phyloP scores from a whole-genome alignment of 2,797 vertebrate species.

The Acanthiza pusilla region DNA sequence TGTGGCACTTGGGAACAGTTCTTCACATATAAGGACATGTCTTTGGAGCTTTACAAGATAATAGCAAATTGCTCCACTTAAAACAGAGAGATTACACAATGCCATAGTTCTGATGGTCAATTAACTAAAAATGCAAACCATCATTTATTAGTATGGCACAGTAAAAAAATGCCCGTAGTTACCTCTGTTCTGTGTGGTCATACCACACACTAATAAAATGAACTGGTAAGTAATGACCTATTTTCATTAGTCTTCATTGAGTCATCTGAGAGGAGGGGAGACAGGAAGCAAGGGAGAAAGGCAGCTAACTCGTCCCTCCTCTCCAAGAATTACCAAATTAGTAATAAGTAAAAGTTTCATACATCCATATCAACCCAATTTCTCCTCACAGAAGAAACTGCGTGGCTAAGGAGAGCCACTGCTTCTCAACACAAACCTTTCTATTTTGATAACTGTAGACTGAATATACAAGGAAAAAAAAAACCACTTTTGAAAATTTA shows the following conservation, averaged over 20 bases:
- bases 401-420: not conserved
- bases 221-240: not conserved
- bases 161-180: not conserved
- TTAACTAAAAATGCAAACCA: not conserved
- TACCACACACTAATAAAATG: not conserved
- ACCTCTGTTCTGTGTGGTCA: not conserved
- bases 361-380: not conserved
- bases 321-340: not conserved
- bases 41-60: not conserved
- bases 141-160: not conserved
- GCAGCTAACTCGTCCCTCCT: not conserved
- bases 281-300: not conserved
- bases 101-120: not conserved
- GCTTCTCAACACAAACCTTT: not conserved
- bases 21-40: not conserved
- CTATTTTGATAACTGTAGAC: not conserved
- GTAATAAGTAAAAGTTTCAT: not conserved
- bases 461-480: not conserved
- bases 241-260: not conserved
- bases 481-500: not conserved
- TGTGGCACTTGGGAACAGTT: not conserved
- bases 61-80: not conserved
- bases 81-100: not conserved
- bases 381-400: not conserved
- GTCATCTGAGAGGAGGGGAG: not conserved